These are phyloP conservation scores for Mastacembelus armatus DNA, from an alignment of 2,797 vertebrate species.

Conservation along the genomic window DNA sequence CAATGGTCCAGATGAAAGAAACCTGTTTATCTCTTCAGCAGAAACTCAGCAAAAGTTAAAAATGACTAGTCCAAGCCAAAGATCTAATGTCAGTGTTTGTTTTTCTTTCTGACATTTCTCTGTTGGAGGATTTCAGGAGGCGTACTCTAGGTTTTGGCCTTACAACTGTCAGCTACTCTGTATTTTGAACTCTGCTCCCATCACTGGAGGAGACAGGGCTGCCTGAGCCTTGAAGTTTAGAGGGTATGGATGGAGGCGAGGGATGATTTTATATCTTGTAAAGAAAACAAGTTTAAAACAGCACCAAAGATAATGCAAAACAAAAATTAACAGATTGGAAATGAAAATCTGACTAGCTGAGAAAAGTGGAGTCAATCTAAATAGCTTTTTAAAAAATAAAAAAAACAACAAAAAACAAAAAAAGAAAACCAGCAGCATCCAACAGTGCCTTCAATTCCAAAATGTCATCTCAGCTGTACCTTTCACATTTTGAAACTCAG, in stretches of 20 bases:
- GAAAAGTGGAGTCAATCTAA: background rate
- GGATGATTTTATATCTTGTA: background rate
- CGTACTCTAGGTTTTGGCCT: slow-evolving; percentile 24
- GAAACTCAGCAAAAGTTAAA: slow-evolving; percentile 10
- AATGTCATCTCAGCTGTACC: background rate
- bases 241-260: background rate
- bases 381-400: too few relatives aligned
- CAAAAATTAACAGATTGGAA: background rate
- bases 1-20: background rate
- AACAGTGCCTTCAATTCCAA: background rate
- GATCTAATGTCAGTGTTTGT: slow-evolving; percentile 26
- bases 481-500: background rate
- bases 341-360: background rate
- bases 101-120: slow-evolving; percentile 28
- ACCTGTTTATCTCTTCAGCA: slow-evolving; percentile 5
- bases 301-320: background rate
- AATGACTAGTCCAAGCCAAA: slow-evolving; percentile 1
- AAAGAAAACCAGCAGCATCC: slow-evolving; percentile 5
- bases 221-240: background rate
- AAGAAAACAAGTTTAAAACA: slow-evolving; percentile 16
- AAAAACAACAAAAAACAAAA: too few relatives aligned
- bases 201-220: slow-evolving; percentile 4
- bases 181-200: slow-evolving; percentile 34
- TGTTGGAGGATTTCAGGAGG: slow-evolving; percentile 23
- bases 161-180: slow-evolving; percentile 23